Evolutionary conservation across 30 jellyfish, hydroid and myxozoan species (phyloP).

Genomic region (Aurelia sp.): DNA sequence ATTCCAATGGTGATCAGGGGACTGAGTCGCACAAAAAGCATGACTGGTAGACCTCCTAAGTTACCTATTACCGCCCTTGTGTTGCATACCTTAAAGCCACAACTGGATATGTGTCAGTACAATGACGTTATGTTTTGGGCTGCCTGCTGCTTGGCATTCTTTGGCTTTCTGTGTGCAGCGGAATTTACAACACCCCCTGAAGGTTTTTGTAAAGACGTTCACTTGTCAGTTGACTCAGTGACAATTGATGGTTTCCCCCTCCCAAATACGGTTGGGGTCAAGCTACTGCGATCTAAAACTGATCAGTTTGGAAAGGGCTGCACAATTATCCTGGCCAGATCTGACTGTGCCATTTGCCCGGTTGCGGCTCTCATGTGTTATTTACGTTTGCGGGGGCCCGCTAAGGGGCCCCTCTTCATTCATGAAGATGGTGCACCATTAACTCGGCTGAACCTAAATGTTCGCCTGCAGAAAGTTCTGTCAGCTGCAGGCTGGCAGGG

Average conservation of each 20-base stretch:
- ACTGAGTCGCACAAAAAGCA: background rate
- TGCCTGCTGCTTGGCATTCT: conserved; percentile 34
- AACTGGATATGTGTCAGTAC: background rate
- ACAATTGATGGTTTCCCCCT: background rate
- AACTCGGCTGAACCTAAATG: too few relatives aligned
- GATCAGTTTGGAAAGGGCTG: conserved; percentile 4
- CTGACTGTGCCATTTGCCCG: too few relatives aligned
- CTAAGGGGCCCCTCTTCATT: too few relatives aligned
- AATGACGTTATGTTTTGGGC: conserved; percentile 11
- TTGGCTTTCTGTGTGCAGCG: conserved; percentile 21
- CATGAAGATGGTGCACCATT: too few relatives aligned
- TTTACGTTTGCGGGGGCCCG: too few relatives aligned
- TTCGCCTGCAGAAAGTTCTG: too few relatives aligned
- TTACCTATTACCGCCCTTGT: conserved; percentile 16
- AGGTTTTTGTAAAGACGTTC: background rate
- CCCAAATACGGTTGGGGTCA: background rate
- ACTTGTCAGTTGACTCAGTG: background rate
- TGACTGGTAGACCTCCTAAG: background rate
- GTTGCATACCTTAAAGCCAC: background rate
- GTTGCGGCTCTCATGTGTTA: too few relatives aligned
- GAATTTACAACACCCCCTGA: background rate
- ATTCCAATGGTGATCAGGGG: conserved; percentile 16
- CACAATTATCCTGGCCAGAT: too few relatives aligned
- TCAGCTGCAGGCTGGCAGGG: too few relatives aligned
- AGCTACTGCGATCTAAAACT: conserved; percentile 2